Conservation (phyloP, 2,888 invertebrate genomes). For the Eulithis prunata region DNA sequence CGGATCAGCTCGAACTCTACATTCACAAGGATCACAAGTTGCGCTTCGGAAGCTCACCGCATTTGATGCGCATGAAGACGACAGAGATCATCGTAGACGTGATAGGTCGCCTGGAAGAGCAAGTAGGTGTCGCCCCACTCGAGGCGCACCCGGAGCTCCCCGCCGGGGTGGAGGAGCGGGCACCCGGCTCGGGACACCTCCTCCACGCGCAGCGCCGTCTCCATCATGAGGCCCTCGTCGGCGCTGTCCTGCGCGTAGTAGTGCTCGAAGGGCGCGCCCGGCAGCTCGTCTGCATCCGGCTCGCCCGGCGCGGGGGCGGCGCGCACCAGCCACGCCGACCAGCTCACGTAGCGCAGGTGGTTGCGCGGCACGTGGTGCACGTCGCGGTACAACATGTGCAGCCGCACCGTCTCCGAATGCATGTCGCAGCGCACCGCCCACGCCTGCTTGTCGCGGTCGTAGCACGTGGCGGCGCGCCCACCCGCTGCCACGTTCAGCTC, state of each 20-base stretch:
- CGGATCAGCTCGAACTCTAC: constrained; percentile 39
- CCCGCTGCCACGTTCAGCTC: constrained; percentile 83
- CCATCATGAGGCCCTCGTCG: constrained; percentile 93
- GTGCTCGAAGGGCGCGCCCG: constrained; percentile 90
- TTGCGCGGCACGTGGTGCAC: constrained; percentile 91
- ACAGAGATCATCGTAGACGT: constrained; percentile 92
- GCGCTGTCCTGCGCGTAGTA: constrained; percentile 92
- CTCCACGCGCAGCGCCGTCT: constrained; percentile 89
- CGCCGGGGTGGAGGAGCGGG: constrained; percentile 88
- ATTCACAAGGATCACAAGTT: no score
- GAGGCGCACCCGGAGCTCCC: constrained; percentile 89
- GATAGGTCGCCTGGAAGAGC: constrained; percentile 92
- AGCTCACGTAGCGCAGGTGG: constrained; percentile 88
- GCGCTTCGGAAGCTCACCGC: constrained; percentile 79
- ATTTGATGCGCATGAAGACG: constrained; percentile 93
- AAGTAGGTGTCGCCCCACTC: constrained; percentile 93
- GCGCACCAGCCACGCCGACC: constrained; percentile 88
- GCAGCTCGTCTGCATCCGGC: constrained; percentile 86
- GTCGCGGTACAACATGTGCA: constrained; percentile 90
- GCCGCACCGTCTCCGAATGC: constrained; percentile 89
- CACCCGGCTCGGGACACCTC: constrained; percentile 88
- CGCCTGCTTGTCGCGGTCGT: constrained; percentile 92
- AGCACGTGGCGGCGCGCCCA: constrained; percentile 86
- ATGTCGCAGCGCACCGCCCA: constrained; percentile 92
- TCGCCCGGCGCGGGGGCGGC: constrained; percentile 82